Evolutionary conservation across 2,888 invertebrate species (phyloP), one percentile per base, ranked within the genome.

Genomic region (Agonopterix arenella): DNA sequence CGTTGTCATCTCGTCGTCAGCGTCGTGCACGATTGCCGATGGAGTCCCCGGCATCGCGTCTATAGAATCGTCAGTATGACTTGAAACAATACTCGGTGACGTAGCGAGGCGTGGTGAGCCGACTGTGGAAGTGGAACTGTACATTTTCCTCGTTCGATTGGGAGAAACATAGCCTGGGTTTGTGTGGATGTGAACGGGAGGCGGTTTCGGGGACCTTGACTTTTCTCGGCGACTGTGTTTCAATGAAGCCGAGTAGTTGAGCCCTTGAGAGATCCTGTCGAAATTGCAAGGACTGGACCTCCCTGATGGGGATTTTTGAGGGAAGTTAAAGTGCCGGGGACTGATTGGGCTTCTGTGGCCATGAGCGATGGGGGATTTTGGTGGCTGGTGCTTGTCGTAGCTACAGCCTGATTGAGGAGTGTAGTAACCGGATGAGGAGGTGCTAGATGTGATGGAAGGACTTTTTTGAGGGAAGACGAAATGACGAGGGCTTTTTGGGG

Each of bases 81-180:
- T 89, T 4, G 89, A 89, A 4, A 89, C 81, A 49, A 89, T 89
- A 57, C 89, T 90, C 1, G 88, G 86, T 9, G 89, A 88, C 2
- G 86, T 79, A 51, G 70, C 84, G 45, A 86, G 65, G 13, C 85
- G 72, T 36, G 85, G 85, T 5, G 86, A 88, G 44, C 80, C 75
- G 43, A 88, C 86, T 66, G 86, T 85, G 63, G 89, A 86, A 54
- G 81, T 81, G 10, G 90, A 89, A 43, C 85, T 73, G 57, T 82
- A 89, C 46, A 83, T 51, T 64, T 84, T 84, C 53, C 84, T 78
- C 10, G 76, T 76, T 52, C 84, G 79, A 52, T 89, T 90, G 1
- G 90, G 90, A 49, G 89, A 89, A 1, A 91, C 91, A 60, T 92
- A 92, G 3, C 91, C 91, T 16, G 92, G 92, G 67, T 92, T 92